Evolutionary conservation across 2,797 vertebrate genomes (phyloP).

Genomic region (Eleutherodactylus coqui): DNA sequence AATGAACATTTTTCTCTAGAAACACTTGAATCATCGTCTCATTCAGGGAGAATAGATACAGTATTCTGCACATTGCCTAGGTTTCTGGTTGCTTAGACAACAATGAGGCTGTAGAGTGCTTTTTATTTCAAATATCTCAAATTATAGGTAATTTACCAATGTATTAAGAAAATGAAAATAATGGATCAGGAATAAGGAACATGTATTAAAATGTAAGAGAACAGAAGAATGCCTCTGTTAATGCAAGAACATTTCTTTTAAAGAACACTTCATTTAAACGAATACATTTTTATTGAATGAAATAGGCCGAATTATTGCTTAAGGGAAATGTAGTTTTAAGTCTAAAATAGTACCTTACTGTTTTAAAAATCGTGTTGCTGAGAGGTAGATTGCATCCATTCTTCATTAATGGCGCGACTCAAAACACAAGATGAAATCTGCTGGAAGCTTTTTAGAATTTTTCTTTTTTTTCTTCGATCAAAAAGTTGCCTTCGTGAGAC

Average conservation of each 20-base stretch:
- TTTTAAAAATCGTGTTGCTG: not conserved
- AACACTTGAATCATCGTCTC: not conserved
- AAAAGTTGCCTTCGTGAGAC: too few species aligned
- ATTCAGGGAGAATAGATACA: not conserved
- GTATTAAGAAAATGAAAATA: slow-evolving; percentile 50
- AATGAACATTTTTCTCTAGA: not conserved
- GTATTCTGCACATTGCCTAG: not conserved
- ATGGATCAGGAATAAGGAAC: slow-evolving; percentile 39
- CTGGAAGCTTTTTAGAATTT: not conserved
- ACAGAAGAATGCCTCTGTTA: slow-evolving; percentile 22
- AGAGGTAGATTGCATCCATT: not conserved
- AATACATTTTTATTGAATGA: slow-evolving; percentile 40
- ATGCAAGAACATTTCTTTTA: slow-evolving; percentile 22
- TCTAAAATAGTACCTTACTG: not conserved
- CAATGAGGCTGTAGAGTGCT: slow-evolving; percentile 31
- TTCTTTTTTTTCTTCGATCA: too few species aligned
- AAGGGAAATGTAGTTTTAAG: slow-evolving; percentile 22
- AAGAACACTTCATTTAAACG: slow-evolving; percentile 30
- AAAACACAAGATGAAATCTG: not conserved
- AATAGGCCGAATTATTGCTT: slow-evolving; percentile 26
- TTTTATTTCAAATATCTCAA: slow-evolving; percentile 44
- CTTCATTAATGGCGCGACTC: not conserved
- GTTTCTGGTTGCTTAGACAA: slow-evolving; percentile 73
- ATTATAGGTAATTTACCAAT: slow-evolving; percentile 57
- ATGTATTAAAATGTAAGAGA: slow-evolving; percentile 24